Conservation (phyloP, 2,888 invertebrate genomes). For the Callyntrura guangdongensis region DNA sequence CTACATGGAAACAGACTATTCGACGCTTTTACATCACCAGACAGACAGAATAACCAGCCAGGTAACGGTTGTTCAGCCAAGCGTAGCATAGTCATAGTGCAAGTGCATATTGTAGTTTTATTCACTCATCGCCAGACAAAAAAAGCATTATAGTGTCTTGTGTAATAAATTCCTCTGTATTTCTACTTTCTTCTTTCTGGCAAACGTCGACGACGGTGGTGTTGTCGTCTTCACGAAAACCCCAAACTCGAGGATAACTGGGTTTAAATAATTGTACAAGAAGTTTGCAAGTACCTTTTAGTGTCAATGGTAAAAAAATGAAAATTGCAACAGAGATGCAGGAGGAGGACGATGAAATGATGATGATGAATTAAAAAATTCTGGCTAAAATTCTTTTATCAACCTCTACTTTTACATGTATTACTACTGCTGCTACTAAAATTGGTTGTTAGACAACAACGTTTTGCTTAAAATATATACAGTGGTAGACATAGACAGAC, state of each 20-base stretch:
- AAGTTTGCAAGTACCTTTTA: neutral
- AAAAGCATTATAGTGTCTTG: neutral
- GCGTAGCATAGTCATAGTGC: constrained; percentile 30
- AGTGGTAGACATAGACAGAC: neutral
- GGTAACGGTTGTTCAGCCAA: constrained; percentile 71
- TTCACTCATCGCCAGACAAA: neutral
- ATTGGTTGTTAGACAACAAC: neutral
- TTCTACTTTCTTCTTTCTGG: neutral
- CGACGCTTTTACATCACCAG: constrained; percentile 12
- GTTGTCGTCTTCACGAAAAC: neutral
- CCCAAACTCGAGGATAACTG: no score
- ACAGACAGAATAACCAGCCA: constrained; percentile 15
- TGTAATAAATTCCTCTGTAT: neutral
- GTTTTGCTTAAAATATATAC: neutral
- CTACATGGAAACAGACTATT: no score
- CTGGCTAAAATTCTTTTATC: neutral
- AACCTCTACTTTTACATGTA: neutral
- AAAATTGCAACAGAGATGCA: constrained; percentile 59
- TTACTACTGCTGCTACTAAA: neutral
- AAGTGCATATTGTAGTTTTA: constrained; percentile 29
- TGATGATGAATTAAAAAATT: no score
- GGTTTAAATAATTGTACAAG: no score
- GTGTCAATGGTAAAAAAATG: constrained; percentile 35
- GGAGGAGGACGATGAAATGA: no score
- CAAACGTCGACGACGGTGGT: neutral